Evolutionary conservation across 1,140 invertebrate genomes (phyloP).

Genomic region (Yoshiicerus persimilis): DNA sequence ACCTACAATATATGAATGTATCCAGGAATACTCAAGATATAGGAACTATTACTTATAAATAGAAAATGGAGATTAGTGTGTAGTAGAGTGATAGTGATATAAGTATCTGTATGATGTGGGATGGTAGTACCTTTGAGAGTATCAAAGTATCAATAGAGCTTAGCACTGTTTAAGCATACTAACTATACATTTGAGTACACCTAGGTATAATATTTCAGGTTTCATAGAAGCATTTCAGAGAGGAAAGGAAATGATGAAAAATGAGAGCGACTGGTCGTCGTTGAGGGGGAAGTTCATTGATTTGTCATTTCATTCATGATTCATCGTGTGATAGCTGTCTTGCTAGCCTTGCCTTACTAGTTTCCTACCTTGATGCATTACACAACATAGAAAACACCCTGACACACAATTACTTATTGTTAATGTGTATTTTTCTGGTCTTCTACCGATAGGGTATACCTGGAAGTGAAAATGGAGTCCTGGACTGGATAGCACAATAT

Average conservation of each 20-base stretch:
- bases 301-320: conserved; percentile 23
- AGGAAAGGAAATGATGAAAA: conserved; percentile 13
- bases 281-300: conserved; percentile 17
- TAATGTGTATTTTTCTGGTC: not conserved
- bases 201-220: not conserved
- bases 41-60: not conserved
- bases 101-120: too few relatives aligned
- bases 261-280: not conserved
- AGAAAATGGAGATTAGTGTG: not conserved
- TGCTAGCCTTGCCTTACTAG: not conserved
- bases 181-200: too few relatives aligned
- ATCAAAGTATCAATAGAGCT: not conserved
- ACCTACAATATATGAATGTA: too few relatives aligned
- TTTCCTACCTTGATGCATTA: not conserved
- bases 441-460: not conserved
- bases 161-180: too few relatives aligned
- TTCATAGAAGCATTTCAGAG: too few relatives aligned
- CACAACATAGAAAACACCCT: not conserved
- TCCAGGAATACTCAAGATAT: too few relatives aligned
- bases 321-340: conserved; percentile 19
- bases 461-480: too few relatives aligned
- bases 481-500: too few relatives aligned
- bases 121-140: not conserved
- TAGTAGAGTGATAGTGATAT: too few relatives aligned
- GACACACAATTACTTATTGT: conserved; percentile 13